Percentiles rank a stretch among this genome's conserved stretches.
phyloP scores from a whole-genome alignment of 30 jellyfish, hydroid and myxozoan species.

The Hydractinia echinata region DNA sequence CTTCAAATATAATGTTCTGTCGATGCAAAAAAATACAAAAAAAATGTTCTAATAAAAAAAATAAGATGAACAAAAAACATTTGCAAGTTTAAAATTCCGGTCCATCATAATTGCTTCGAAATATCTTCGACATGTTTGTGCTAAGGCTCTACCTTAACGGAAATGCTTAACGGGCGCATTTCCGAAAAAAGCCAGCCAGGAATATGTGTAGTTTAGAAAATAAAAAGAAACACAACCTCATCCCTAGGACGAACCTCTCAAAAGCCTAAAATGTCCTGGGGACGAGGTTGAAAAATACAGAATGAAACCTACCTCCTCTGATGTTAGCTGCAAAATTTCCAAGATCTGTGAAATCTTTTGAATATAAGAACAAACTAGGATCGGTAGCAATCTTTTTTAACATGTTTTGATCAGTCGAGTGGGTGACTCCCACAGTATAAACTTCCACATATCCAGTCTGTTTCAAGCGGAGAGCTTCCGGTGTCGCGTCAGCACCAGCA shows the following conservation, averaged over 20 bases:
- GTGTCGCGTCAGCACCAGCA: conserved; percentile 38
- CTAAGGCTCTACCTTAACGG: no score
- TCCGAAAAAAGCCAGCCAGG: not conserved
- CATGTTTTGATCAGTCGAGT: conserved; percentile 30
- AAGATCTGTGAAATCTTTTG: conserved; percentile 54
- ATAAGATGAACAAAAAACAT: no score
- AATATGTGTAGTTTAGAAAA: not conserved
- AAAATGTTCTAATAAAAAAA: no score
- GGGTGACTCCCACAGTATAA: conserved; percentile 68
- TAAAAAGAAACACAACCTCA: not conserved
- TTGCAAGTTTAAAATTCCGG: no score
- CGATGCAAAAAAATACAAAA: no score
- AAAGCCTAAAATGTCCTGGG: not conserved
- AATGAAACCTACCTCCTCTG: conserved; percentile 78
- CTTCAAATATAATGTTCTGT: no score
- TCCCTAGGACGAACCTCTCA: not conserved
- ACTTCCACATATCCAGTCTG: conserved; percentile 49
- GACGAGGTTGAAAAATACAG: not conserved
- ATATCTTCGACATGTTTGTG: no score
- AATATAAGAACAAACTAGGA: conserved; percentile 51
- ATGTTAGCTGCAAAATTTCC: conserved; percentile 68
- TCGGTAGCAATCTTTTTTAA: conserved; percentile 69
- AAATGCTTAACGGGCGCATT: no score
- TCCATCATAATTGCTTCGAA: no score
- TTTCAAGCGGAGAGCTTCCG: conserved; percentile 36